Conservation (phyloP, 2,888 invertebrate genomes). For the Tenthredo mesomela region DNA sequence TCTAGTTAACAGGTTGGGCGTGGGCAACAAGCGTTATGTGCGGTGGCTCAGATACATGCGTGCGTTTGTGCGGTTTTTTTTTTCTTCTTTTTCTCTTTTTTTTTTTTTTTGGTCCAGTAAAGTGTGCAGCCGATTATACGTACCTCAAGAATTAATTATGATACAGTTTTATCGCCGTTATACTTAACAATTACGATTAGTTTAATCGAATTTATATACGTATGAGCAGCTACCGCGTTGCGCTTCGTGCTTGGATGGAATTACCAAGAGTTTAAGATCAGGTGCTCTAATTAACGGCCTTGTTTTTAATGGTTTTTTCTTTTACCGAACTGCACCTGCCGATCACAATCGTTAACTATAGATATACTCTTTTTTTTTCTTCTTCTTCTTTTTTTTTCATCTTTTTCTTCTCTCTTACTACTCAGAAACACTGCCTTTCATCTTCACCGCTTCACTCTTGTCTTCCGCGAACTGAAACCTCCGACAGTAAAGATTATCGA, state of each 20-base stretch:
- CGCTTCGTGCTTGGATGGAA: constrained; percentile 1
- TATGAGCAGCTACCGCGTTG: neutral
- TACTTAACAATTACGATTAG: constrained; percentile 29
- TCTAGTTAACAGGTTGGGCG: neutral
- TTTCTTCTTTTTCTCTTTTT: neutral
- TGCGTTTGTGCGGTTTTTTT: neutral
- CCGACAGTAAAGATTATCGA: neutral
- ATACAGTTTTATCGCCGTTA: constrained; percentile 13
- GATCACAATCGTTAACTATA: constrained; percentile 18
- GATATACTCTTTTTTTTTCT: neutral
- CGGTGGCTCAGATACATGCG: no score
- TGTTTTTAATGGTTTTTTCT: constrained; percentile 17
- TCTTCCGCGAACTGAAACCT: neutral
- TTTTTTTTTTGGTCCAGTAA: neutral
- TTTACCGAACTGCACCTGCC: constrained; percentile 11
- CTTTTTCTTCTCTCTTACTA: neutral
- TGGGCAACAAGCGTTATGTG: neutral
- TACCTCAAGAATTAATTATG: constrained; percentile 36
- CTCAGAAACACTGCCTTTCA: constrained; percentile 10
- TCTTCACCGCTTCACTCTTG: neutral
- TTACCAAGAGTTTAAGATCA: constrained; percentile 31
- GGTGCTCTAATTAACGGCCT: constrained; percentile 36
- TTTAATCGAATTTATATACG: constrained; percentile 39
- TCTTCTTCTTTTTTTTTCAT: neutral
- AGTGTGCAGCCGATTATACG: neutral